phyloP scores from a whole-genome alignment of 2,797 vertebrate species.

The Pseudochromis fuscus region DNA sequence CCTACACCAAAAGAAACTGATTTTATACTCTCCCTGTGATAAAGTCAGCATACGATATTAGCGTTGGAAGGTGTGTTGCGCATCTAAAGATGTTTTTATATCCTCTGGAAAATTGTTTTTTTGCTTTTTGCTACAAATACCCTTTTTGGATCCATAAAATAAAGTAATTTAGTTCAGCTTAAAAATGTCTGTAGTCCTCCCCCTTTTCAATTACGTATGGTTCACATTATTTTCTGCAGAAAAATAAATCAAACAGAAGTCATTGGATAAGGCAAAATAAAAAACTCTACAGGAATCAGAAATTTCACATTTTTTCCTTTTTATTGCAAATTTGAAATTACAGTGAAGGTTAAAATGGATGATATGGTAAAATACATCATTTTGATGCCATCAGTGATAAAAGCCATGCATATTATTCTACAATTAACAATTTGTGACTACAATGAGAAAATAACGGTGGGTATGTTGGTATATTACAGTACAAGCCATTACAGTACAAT shows the following conservation, averaged over 20 bases:
- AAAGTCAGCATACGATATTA: constrained; percentile 72
- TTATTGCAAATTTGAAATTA: constrained; percentile 81
- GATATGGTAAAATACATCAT: constrained; percentile 68
- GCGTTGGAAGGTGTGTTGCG: constrained; percentile 63
- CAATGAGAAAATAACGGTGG: constrained; percentile 64
- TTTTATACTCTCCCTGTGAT: constrained; percentile 79
- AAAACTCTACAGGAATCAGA: constrained; percentile 41
- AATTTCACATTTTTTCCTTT: constrained; percentile 50
- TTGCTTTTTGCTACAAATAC: constrained; percentile 61
- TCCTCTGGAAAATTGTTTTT: constrained; percentile 44
- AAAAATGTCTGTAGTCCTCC: constrained; percentile 8
- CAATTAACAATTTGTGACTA: constrained; percentile 61
- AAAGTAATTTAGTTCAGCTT: constrained; percentile 32
- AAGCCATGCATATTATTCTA: constrained; percentile 79
- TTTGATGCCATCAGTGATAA: constrained; percentile 63
- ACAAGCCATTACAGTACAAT: constrained; percentile 72
- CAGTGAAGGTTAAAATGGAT: constrained; percentile 73
- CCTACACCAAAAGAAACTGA: constrained; percentile 80
- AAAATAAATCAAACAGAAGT: background rate
- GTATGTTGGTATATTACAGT: constrained; percentile 73
- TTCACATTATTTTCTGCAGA: constrained; percentile 12
- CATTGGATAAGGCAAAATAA: constrained; percentile 32
- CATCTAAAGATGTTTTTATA: constrained; percentile 64
- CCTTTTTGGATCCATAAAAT: constrained; percentile 63
- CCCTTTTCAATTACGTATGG: constrained; percentile 4